Conservation (phyloP, 2,113 vertebrate genomes). For the Alces alces region DNA sequence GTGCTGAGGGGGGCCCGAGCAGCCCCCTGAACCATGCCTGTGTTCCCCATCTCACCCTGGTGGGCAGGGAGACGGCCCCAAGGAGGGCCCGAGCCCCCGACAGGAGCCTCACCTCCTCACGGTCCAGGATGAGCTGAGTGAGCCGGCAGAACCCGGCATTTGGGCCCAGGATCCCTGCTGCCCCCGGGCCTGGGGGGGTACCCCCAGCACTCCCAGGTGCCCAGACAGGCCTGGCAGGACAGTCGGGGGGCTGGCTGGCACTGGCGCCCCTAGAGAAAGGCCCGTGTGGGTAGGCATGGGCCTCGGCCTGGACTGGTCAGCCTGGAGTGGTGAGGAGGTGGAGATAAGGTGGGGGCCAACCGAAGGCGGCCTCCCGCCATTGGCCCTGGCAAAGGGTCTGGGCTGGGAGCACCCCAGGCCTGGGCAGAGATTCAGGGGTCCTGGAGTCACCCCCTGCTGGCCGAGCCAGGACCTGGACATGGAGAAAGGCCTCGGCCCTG, state of each 20-base stretch:
- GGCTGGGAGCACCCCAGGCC: not conserved
- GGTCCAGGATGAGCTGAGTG: not conserved
- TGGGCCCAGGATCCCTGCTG: not conserved
- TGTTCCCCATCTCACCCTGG: not conserved
- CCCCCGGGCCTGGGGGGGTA: too few species aligned
- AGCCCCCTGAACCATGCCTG: rapidly evolving
- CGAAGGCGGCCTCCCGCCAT: rapidly evolving
- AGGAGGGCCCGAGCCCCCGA: rapidly evolving
- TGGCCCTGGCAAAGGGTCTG: not conserved
- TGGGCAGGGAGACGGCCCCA: not conserved
- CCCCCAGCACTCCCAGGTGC: not conserved
- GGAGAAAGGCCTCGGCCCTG: not conserved
- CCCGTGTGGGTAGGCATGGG: not conserved
- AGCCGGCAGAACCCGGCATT: not conserved
- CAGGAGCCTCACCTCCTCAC: too few species aligned
- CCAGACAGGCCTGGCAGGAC: not conserved
- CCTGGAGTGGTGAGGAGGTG: not conserved
- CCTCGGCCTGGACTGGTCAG: not conserved
- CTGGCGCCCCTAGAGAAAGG: not conserved
- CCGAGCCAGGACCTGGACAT: not conserved
- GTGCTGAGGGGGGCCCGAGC: not conserved
- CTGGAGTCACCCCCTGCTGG: not conserved
- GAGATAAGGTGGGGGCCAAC: not conserved
- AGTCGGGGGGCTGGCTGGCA: not conserved
- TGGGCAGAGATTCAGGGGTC: not conserved